Evolutionary conservation across 2,888 invertebrate genomes (phyloP).

Genomic region (Clanis bilineata): DNA sequence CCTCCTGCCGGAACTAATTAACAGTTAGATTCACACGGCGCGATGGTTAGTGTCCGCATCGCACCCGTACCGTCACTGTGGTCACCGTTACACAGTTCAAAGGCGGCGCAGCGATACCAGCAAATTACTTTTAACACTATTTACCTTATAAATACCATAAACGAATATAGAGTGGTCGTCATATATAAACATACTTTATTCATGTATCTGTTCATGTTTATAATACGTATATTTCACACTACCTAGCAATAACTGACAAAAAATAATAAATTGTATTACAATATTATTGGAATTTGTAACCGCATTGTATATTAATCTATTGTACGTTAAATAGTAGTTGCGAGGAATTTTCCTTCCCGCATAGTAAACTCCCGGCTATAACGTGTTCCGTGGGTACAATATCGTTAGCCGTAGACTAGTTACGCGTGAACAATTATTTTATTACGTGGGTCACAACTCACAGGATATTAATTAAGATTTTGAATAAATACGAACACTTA

Average conservation of each 20-base stretch:
- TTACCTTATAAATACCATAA: neutral
- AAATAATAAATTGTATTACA: neutral
- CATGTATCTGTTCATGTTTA: no score
- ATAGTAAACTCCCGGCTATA: neutral
- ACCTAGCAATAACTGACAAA: no score
- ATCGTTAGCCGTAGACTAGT: neutral
- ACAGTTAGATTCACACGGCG: slow-evolving; percentile 55
- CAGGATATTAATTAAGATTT: no score
- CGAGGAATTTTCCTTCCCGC: neutral
- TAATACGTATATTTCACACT: no score
- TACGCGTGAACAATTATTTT: no score
- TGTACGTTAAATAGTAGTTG: neutral
- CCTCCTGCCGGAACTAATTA: slow-evolving; percentile 54
- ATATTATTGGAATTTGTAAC: neutral
- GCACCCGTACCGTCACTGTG: neutral
- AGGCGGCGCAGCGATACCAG: neutral
- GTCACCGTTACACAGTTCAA: no score
- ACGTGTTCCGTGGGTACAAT: neutral
- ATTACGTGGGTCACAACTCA: no score
- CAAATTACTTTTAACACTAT: neutral
- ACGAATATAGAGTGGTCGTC: no score
- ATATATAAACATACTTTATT: no score
- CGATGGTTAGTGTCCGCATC: slow-evolving; percentile 17
- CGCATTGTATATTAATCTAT: neutral
- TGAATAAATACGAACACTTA: no score